A percentile compares a stretch with the other conserved stretches of the same genome.
These are phyloP conservation scores for Melanotaenia nigrans DNA, from an alignment of 2,797 vertebrate genomes.

Conservation along the genomic window DNA sequence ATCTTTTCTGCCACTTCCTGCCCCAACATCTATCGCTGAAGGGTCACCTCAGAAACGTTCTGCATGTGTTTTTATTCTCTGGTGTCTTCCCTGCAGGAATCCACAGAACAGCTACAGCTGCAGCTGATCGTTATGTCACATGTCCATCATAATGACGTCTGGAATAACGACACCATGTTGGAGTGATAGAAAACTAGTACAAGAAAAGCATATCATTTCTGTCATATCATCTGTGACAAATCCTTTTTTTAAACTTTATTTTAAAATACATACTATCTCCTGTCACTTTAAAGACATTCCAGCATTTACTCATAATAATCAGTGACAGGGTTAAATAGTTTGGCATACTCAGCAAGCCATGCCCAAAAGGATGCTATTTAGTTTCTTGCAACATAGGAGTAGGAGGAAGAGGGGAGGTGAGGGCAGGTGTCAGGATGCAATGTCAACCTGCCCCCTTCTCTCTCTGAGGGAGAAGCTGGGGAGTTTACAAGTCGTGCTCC, in stretches of 20 bases:
- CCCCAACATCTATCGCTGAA: constrained; percentile 30
- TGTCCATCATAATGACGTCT: constrained; percentile 56
- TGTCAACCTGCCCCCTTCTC: constrained; percentile 61
- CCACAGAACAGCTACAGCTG: constrained; percentile 41
- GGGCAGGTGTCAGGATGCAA: constrained; percentile 66
- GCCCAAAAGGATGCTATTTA: constrained; percentile 79
- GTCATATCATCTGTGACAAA: constrained; percentile 71
- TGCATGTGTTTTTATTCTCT: constrained; percentile 44
- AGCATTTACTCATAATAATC: constrained; percentile 80
- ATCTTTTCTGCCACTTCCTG: constrained; percentile 44
- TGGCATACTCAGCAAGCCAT: constrained; percentile 86
- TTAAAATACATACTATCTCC: constrained; percentile 81
- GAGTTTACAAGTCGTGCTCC: constrained; percentile 80
- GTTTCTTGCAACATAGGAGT: constrained; percentile 76
- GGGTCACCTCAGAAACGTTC: constrained; percentile 69
- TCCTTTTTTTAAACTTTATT: constrained; percentile 46
- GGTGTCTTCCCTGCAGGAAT: constrained; percentile 50
- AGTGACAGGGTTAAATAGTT: constrained; percentile 81
- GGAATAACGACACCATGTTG: constrained; percentile 66
- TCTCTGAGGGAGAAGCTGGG: constrained; percentile 24
- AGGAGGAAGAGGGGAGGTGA: background rate
- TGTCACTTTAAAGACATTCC: constrained; percentile 84
- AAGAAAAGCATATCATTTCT: constrained; percentile 80
- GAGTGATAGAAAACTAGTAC: constrained; percentile 83
- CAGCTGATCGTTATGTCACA: constrained; percentile 51